These are phyloP conservation scores for Patiria pectinifera DNA, from an alignment of 53 echinoderm and acorn worm genomes.

Conservation along the genomic window DNA sequence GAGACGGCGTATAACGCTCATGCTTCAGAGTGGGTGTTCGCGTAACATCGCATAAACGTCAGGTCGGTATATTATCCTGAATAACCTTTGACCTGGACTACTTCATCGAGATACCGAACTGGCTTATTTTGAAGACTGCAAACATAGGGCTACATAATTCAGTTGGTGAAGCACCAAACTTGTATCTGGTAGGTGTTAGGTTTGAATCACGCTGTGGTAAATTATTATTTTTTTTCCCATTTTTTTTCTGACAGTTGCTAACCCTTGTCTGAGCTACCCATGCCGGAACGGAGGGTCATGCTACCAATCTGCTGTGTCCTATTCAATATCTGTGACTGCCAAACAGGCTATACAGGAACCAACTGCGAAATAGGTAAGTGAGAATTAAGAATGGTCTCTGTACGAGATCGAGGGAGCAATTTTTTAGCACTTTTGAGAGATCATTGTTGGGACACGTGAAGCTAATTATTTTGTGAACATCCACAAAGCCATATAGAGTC, in stretches of 20 bases:
- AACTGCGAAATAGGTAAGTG: constrained; percentile 66
- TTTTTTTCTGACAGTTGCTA: constrained; percentile 3
- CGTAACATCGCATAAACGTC: too few species aligned
- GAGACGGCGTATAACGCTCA: too few species aligned
- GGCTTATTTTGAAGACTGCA: background rate
- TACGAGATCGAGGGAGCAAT: too few species aligned
- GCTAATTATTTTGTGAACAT: too few species aligned
- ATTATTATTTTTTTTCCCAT: background rate
- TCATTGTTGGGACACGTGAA: too few species aligned
- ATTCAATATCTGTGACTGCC: constrained; percentile 40
- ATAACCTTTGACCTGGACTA: too few species aligned
- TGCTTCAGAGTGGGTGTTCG: too few species aligned
- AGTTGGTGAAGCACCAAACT: background rate
- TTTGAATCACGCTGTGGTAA: background rate
- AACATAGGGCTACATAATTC: background rate
- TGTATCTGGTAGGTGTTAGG: background rate
- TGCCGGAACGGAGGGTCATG: constrained; percentile 57
- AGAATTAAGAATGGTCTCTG: background rate
- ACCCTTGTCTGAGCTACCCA: constrained; percentile 56
- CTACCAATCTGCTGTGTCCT: background rate
- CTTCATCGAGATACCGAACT: too few species aligned
- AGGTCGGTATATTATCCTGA: too few species aligned
- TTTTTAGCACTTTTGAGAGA: too few species aligned
- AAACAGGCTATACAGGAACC: constrained; percentile 26
- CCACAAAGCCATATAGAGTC: too few species aligned